A percentile compares a stretch with the other conserved stretches of the same genome.
These are phyloP conservation scores for Bugulina stolonifera DNA, from an alignment of 2,888 invertebrate species.

Conservation along the genomic window DNA sequence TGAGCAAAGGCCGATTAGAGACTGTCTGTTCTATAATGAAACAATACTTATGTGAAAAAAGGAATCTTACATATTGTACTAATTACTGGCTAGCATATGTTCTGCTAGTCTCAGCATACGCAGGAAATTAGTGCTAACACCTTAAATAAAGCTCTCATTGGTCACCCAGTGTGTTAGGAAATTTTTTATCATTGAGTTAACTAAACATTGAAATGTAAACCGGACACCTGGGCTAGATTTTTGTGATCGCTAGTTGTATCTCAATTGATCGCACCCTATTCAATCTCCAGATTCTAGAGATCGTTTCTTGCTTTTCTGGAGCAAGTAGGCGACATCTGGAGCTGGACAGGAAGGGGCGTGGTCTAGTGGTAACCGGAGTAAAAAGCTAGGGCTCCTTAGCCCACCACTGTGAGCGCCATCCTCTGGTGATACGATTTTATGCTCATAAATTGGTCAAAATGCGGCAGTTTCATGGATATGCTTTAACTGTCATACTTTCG, in stretches of 20 bases:
- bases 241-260: neutral
- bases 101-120: conserved; percentile 21
- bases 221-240: conserved; percentile 26
- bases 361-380: neutral
- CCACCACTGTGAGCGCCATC: neutral
- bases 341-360: conserved; percentile 26
- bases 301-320: conserved; percentile 21
- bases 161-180: conserved; percentile 24
- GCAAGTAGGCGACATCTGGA: conserved; percentile 26
- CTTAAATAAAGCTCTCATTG: conserved; percentile 15
- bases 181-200: conserved; percentile 25
- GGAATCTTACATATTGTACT: conserved; percentile 25
- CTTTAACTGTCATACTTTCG: neutral
- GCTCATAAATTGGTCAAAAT: neutral
- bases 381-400: conserved; percentile 2
- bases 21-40: conserved; percentile 17
- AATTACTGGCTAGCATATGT: conserved; percentile 26
- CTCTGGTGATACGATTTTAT: neutral
- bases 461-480: neutral
- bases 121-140: conserved; percentile 25
- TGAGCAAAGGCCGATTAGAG: neutral
- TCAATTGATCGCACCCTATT: neutral
- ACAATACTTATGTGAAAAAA: conserved; percentile 25
- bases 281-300: conserved; percentile 24
- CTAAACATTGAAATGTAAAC: conserved; percentile 13